phyloP scores from a whole-genome alignment of 2,797 vertebrate species.

The Lithobates sylvaticus region DNA sequence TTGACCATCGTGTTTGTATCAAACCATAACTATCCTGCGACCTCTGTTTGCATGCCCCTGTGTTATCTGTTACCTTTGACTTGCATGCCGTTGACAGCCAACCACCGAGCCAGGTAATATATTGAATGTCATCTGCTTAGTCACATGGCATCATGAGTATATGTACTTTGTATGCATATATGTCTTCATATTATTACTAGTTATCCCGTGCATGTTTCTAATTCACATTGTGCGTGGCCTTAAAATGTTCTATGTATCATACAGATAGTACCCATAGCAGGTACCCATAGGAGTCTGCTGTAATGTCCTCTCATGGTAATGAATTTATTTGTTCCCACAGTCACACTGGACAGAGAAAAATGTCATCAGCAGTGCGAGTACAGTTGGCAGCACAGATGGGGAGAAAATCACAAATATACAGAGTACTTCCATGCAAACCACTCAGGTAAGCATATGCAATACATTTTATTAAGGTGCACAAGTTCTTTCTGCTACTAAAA shows the following conservation, averaged over 20 bases:
- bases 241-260: neutral
- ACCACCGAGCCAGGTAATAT: neutral
- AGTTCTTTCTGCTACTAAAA: too few relatives aligned
- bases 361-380: neutral
- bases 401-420: slow-evolving; percentile 19
- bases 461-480: neutral
- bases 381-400: slow-evolving; percentile 20
- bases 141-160: slow-evolving; percentile 22
- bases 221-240: slow-evolving; percentile 3
- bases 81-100: slow-evolving; percentile 10
- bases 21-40: neutral
- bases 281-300: neutral
- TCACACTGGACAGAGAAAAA: slow-evolving; percentile 24
- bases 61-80: neutral
- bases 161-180: slow-evolving; percentile 9
- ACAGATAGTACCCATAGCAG: neutral
- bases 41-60: slow-evolving; percentile 25
- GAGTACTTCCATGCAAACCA: slow-evolving; percentile 33
- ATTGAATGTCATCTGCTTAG: slow-evolving; percentile 31
- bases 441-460: slow-evolving; percentile 35
- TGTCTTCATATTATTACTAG: slow-evolving; percentile 14
- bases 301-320: neutral
- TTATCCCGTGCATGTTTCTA: slow-evolving; percentile 44
- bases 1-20: slow-evolving; percentile 25
- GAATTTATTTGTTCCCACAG: neutral